These are phyloP conservation scores for Geotrypetes seraphini DNA, from an alignment of 2,797 vertebrate genomes.

Conservation along the genomic window DNA sequence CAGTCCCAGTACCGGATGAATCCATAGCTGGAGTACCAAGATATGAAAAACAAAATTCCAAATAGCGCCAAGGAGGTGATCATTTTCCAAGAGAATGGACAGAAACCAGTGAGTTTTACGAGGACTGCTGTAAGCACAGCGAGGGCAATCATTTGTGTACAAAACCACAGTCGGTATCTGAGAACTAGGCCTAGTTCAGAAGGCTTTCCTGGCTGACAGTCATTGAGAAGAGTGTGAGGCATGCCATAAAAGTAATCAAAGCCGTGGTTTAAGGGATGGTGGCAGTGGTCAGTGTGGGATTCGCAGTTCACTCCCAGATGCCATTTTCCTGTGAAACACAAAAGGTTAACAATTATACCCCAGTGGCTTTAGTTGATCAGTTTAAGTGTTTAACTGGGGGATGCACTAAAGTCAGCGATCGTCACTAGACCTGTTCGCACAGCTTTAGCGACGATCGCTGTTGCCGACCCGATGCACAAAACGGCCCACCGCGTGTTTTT, in stretches of 20 bases:
- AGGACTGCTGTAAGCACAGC: slow-evolving; percentile 45
- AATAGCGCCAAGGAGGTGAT: slow-evolving; percentile 21
- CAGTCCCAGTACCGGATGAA: slow-evolving; percentile 72
- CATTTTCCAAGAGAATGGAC: slow-evolving; percentile 24
- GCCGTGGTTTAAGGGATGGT: slow-evolving; percentile 81
- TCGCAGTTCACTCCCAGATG: slow-evolving; percentile 81
- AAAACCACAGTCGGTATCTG: slow-evolving; percentile 23
- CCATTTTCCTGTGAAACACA: slow-evolving; percentile 68
- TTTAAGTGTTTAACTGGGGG: too few species aligned
- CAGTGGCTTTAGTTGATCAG: not conserved
- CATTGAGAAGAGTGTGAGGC: slow-evolving; percentile 65
- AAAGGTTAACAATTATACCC: not conserved
- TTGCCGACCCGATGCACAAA: too few species aligned
- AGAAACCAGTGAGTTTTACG: slow-evolving; percentile 28
- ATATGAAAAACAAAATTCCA: slow-evolving; percentile 20
- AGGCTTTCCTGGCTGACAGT: slow-evolving; percentile 49
- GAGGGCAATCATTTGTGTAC: slow-evolving; percentile 33
- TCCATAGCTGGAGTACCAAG: slow-evolving; percentile 48
- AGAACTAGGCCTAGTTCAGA: slow-evolving; percentile 49
- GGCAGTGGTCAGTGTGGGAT: slow-evolving; percentile 64
- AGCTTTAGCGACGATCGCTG: too few species aligned
- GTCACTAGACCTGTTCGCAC: too few species aligned
- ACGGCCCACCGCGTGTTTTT: too few species aligned
- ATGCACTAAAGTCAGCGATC: too few species aligned
- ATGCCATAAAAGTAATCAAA: slow-evolving; percentile 82